phyloP scores from a whole-genome alignment of 2,888 invertebrate species.

The Limnephilus rhombicus region DNA sequence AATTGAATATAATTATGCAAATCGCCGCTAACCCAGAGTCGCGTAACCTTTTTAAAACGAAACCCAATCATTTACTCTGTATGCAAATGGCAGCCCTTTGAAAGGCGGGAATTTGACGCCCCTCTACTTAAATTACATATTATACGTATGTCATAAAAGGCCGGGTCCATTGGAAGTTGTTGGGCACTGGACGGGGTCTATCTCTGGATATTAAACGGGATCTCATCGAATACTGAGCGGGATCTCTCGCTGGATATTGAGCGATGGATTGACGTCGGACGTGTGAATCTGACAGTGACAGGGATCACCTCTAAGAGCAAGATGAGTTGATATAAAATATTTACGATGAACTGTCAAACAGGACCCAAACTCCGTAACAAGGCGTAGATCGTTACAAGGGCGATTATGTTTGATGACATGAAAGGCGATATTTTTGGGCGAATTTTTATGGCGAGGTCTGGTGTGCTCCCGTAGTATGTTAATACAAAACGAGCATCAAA shows the following conservation, averaged over 20 bases:
- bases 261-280: conserved; percentile 9
- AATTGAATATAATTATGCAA: conserved; percentile 60
- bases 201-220: conserved; percentile 1
- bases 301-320: conserved; percentile 30
- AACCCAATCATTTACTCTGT: conserved; percentile 50
- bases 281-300: conserved; percentile 37
- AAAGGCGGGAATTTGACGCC: conserved; percentile 39
- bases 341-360: conserved; percentile 29
- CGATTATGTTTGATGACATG: conserved; percentile 1
- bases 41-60: conserved; percentile 47
- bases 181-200: conserved; percentile 14
- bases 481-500: not conserved
- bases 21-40: conserved; percentile 48
- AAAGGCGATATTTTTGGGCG: not conserved
- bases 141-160: conserved; percentile 16
- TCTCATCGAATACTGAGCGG: not conserved
- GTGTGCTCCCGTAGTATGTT: not conserved
- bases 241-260: not conserved
- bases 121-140: conserved; percentile 38
- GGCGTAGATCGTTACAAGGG: not conserved
- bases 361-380: not conserved
- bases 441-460: not conserved
- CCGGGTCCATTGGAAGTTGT: conserved; percentile 27
- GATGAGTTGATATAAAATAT: conserved; percentile 22
- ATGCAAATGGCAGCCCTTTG: conserved; percentile 37